These are phyloP conservation scores for Petrolisthes manimaculis DNA, from an alignment of 2,888 invertebrate species.

Conservation along the genomic window DNA sequence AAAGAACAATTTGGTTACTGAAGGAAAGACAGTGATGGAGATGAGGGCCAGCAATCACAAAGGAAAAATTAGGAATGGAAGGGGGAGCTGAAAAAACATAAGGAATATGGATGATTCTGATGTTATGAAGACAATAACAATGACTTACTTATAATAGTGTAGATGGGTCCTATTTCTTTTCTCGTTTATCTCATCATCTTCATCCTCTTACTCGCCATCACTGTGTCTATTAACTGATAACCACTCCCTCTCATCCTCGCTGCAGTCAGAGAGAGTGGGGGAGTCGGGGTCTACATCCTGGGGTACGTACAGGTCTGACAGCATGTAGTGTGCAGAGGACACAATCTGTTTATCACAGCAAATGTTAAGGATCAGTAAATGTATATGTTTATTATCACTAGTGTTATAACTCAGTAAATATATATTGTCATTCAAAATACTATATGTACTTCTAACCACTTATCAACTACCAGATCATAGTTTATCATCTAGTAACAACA, in stretches of 20 bases:
- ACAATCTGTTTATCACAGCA: constrained; percentile 68
- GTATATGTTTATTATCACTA: too few species aligned
- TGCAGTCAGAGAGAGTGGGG: constrained; percentile 76
- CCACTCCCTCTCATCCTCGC: constrained; percentile 55
- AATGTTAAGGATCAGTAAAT: neutral
- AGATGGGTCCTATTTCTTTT: constrained; percentile 19
- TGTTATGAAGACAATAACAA: too few species aligned
- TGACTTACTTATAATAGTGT: constrained; percentile 49
- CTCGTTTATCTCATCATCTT: neutral
- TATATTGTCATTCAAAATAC: neutral
- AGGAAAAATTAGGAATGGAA: too few species aligned
- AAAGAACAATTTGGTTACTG: too few species aligned
- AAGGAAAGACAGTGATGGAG: too few species aligned
- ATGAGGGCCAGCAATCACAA: too few species aligned
- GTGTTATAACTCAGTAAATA: constrained; percentile 5
- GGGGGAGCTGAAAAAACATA: too few species aligned
- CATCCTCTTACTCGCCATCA: constrained; percentile 35
- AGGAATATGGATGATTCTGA: too few species aligned
- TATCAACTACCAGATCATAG: too few species aligned
- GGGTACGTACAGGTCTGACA: constrained; percentile 88
- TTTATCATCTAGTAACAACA: too few species aligned
- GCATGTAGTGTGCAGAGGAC: constrained; percentile 84
- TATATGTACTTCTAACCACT: neutral
- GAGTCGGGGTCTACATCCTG: constrained; percentile 83
- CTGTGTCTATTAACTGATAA: constrained; percentile 33